Percentiles rank a stretch among this genome's conserved stretches.
Evolutionary conservation across 2,888 invertebrate species (phyloP).

Genomic region (Periphyllus acericola): DNA sequence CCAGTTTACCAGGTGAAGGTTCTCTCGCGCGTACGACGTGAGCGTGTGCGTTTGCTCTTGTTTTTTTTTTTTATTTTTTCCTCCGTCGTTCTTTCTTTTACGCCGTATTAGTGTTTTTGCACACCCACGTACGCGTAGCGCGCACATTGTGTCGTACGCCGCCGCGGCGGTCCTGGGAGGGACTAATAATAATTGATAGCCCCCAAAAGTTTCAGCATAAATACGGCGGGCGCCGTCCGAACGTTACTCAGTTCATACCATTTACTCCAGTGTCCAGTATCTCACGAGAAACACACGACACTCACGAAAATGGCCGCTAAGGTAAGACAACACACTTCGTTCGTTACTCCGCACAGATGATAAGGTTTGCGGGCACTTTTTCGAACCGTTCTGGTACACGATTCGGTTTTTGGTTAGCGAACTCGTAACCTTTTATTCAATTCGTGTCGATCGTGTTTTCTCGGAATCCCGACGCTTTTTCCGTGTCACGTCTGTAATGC

Average conservation of each 20-base stretch:
- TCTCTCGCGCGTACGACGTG: background rate
- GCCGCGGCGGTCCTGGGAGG: no score
- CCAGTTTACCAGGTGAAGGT: conserved; percentile 61
- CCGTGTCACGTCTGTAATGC: no score
- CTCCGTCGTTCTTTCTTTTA: conserved; percentile 8
- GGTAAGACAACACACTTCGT: background rate
- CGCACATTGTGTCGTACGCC: no score
- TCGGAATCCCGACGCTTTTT: no score
- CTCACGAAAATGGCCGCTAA: conserved; percentile 52
- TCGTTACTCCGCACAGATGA: no score
- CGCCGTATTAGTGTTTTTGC: conserved; percentile 56
- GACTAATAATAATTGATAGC: conserved; percentile 1
- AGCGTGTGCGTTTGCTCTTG: conserved; percentile 40
- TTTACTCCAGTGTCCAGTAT: conserved; percentile 34
- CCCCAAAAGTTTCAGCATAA: conserved; percentile 38
- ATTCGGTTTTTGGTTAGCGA: no score
- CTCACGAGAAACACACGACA: background rate
- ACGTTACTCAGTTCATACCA: conserved; percentile 41
- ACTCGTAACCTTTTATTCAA: no score
- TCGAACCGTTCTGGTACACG: no score
- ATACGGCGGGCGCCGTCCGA: conserved; percentile 11
- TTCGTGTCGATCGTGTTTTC: no score
- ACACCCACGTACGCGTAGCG: conserved; percentile 40
- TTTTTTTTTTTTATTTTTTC: conserved; percentile 9
- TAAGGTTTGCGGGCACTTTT: no score